These are phyloP conservation scores for Rhodeus uyekii DNA, from an alignment of 2,797 vertebrate genomes.

Conservation along the genomic window DNA sequence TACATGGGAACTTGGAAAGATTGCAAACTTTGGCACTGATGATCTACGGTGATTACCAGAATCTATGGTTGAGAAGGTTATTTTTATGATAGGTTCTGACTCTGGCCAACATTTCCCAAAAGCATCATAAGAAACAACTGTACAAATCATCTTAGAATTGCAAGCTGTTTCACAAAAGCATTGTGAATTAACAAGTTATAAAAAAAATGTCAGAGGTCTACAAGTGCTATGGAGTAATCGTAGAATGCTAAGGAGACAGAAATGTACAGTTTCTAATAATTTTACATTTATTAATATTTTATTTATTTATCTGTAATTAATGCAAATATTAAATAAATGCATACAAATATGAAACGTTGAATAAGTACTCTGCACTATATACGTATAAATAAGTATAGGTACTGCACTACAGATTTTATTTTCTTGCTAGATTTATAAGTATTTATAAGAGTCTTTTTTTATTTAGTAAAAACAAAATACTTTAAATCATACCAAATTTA, in stretches of 20 bases:
- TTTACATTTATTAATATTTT: too few species aligned
- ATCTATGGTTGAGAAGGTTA: background rate
- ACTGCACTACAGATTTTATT: too few species aligned
- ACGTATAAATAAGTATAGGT: too few species aligned
- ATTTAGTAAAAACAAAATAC: too few species aligned
- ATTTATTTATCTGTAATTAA: too few species aligned
- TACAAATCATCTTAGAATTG: background rate
- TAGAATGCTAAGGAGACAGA: background rate
- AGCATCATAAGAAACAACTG: background rate
- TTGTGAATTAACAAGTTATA: background rate
- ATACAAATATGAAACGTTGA: background rate
- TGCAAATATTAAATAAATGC: too few species aligned
- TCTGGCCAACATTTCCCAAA: background rate
- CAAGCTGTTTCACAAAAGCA: background rate
- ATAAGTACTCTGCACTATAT: too few species aligned
- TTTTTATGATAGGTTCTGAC: background rate
- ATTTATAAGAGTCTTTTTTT: too few species aligned
- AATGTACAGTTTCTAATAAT: background rate
- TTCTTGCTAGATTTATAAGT: too few species aligned
- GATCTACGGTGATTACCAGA: background rate
- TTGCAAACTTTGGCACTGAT: background rate
- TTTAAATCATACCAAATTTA: too few species aligned
- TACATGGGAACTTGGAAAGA: background rate
- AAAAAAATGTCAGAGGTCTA: background rate
- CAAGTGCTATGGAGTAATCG: background rate